These are phyloP conservation scores for Cyprinodon brontotheroides DNA, from an alignment of 2,113 vertebrate genomes.

Conservation along the genomic window DNA sequence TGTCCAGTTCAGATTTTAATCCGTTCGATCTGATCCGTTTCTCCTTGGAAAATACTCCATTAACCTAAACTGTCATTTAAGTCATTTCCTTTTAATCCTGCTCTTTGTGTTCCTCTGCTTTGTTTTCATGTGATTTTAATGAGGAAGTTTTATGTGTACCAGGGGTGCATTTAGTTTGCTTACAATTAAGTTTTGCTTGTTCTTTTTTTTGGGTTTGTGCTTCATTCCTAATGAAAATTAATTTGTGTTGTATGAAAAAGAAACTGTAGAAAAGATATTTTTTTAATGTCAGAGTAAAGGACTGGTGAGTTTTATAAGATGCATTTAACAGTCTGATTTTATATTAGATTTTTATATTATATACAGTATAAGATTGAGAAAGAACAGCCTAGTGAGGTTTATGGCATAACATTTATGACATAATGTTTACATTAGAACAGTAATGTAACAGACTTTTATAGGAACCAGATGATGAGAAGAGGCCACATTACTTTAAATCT, in stretches of 20 bases:
- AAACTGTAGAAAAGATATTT: not conserved
- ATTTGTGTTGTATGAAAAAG: not conserved
- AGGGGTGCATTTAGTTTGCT: not conserved
- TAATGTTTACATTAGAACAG: slow-evolving; percentile 26
- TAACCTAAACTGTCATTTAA: not conserved
- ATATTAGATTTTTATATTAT: too few relatives aligned
- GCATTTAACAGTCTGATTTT: too few relatives aligned
- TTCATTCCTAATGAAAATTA: not conserved
- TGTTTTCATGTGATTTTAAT: slow-evolving; percentile 24
- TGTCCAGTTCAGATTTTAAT: too few relatives aligned
- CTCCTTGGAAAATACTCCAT: too few relatives aligned
- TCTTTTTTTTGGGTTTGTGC: not conserved
- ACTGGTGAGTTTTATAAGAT: too few relatives aligned
- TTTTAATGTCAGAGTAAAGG: too few relatives aligned
- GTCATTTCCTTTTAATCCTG: not conserved
- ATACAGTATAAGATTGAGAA: not conserved
- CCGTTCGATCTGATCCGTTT: too few relatives aligned
- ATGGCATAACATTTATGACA: not conserved
- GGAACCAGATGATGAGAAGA: not conserved
- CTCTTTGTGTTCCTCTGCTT: not conserved
- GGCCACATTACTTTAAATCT: not conserved
- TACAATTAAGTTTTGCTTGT: not conserved
- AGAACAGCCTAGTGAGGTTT: not conserved
- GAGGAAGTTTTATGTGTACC: slow-evolving; percentile 8
- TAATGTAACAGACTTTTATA: slow-evolving; percentile 12